Evolutionary conservation across 2,113 vertebrate species (phyloP).

Genomic region (Ceyx margarethae): DNA sequence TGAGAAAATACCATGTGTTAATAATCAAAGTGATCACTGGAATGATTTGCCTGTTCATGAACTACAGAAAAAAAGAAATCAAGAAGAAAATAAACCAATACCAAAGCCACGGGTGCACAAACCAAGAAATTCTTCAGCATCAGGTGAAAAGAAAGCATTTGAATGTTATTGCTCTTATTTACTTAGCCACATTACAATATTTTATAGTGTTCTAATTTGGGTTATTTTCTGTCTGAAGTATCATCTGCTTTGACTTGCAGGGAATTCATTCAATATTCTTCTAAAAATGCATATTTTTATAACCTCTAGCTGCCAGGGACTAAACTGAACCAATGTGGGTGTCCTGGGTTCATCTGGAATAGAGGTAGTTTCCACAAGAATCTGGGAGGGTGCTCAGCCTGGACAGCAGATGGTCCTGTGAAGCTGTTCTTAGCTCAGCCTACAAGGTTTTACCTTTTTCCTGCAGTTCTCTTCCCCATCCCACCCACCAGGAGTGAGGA

Average conservation of each 20-base stretch:
- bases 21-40: not conserved
- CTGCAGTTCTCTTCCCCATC: not conserved
- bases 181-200: not conserved
- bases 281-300: not conserved
- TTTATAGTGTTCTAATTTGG: not conserved
- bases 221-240: not conserved
- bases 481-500: not conserved
- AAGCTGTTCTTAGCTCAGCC: not conserved
- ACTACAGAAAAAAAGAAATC: slow-evolving; percentile 7
- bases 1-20: not conserved
- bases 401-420: not conserved
- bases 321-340: not conserved
- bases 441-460: not conserved
- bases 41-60: not conserved
- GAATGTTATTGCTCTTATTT: not conserved
- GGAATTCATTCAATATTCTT: not conserved
- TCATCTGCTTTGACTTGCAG: not conserved
- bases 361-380: not conserved
- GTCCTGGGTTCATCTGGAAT: not conserved
- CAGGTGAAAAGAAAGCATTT: slow-evolving; percentile 70
- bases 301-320: not conserved
- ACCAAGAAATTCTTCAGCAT: slow-evolving; percentile 26
- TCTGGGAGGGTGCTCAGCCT: not conserved
- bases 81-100: slow-evolving; percentile 43
- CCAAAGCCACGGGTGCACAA: slow-evolving; percentile 55